phyloP scores from a whole-genome alignment of 2,888 invertebrate species.

The Megastigmus dorsalis region DNA sequence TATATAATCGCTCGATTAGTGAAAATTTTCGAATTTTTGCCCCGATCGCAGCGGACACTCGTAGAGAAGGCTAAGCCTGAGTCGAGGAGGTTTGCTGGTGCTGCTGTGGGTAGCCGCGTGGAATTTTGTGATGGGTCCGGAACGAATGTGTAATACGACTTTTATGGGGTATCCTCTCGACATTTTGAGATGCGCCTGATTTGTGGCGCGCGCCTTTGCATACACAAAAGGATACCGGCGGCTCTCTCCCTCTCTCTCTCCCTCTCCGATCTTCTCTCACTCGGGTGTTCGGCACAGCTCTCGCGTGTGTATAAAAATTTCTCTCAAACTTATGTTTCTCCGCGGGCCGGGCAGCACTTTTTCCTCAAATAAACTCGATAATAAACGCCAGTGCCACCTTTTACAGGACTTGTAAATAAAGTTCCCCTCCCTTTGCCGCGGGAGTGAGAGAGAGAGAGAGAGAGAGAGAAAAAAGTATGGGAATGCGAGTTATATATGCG shows the following conservation, averaged over 20 bases:
- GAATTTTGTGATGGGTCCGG: slow-evolving; percentile 70
- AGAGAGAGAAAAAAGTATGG: neutral
- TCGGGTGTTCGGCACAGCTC: too few species aligned
- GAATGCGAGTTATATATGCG: neutral
- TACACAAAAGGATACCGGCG: slow-evolving; percentile 54
- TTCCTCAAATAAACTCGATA: slow-evolving; percentile 52
- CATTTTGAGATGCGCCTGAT: slow-evolving; percentile 70
- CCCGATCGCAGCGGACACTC: too few species aligned
- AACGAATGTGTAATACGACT: slow-evolving; percentile 73
- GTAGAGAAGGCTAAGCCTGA: too few species aligned
- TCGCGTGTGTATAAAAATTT: slow-evolving; percentile 39
- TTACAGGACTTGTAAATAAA: slow-evolving; percentile 49
- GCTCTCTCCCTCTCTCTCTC: slow-evolving; percentile 4
- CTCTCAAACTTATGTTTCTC: slow-evolving; percentile 32
- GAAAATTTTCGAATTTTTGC: too few species aligned
- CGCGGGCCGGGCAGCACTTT: slow-evolving; percentile 11
- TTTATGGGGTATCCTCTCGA: slow-evolving; percentile 70
- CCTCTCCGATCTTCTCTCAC: slow-evolving; percentile 18
- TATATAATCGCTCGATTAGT: too few species aligned
- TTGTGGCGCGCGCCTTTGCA: slow-evolving; percentile 66
- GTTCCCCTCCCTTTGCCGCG: slow-evolving; percentile 3
- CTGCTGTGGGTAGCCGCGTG: slow-evolving; percentile 21
- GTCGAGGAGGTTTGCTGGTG: too few species aligned
- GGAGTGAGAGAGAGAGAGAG: neutral
- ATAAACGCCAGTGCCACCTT: slow-evolving; percentile 44